Conservation (phyloP, 2,113 vertebrate species). For the Mungos mungo region DNA sequence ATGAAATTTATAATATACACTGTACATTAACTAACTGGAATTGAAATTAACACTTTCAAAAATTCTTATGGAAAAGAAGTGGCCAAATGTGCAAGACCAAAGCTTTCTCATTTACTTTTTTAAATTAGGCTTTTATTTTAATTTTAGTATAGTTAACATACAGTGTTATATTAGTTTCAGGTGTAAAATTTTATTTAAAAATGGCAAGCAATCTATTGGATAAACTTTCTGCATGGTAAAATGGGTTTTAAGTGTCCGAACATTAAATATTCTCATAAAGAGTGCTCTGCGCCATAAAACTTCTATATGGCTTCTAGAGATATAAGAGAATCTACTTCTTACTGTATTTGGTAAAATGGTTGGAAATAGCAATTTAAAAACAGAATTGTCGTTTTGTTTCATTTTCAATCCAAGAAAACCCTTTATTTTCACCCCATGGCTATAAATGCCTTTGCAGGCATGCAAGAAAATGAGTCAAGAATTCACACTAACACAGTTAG, state of each 20-base stretch:
- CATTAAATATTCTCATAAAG: neutral
- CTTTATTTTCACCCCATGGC: constrained; percentile 35
- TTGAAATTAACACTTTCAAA: neutral
- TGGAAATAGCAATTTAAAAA: neutral
- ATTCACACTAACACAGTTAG: neutral
- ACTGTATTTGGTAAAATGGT: neutral
- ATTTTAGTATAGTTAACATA: neutral
- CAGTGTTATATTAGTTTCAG: neutral
- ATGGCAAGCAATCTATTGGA: neutral
- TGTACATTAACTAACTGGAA: neutral
- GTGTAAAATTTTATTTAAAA: neutral
- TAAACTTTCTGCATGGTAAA: neutral
- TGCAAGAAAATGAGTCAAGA: neutral
- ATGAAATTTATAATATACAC: neutral
- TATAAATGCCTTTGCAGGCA: neutral
- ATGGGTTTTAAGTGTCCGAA: neutral
- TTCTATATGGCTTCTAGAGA: neutral
- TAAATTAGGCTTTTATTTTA: neutral
- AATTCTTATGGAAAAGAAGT: neutral
- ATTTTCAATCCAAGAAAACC: neutral
- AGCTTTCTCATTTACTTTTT: neutral
- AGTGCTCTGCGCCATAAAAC: neutral
- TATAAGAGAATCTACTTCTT: neutral
- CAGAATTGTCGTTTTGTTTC: constrained; percentile 10
- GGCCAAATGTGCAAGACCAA: neutral